These are phyloP conservation scores for Abramis brama DNA, from an alignment of 2,113 vertebrate genomes.

Conservation along the genomic window DNA sequence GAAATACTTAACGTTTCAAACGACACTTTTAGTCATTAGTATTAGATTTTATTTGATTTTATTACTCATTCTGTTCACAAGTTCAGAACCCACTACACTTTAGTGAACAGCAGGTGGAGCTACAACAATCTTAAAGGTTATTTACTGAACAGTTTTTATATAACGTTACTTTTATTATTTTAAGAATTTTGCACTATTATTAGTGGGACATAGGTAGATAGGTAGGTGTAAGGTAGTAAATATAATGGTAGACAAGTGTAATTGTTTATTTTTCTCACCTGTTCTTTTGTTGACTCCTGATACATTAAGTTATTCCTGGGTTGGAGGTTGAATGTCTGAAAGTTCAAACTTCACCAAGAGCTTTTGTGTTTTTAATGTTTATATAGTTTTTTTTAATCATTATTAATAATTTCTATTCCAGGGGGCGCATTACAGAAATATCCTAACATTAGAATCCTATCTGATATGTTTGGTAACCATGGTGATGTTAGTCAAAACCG, in stretches of 20 bases:
- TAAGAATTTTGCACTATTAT: neutral
- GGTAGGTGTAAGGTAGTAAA: neutral
- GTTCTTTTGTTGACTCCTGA: slow-evolving; percentile 18
- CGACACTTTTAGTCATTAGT: neutral
- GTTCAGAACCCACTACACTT: neutral
- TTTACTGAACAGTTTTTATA: neutral
- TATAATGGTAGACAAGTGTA: neutral
- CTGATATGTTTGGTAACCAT: too few species aligned
- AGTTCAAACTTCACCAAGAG: neutral
- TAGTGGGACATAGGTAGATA: neutral
- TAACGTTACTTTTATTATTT: neutral
- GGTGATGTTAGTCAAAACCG: too few species aligned
- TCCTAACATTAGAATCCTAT: too few species aligned
- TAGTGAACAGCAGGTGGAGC: slow-evolving; percentile 33
- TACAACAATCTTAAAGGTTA: neutral
- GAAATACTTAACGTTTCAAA: too few species aligned
- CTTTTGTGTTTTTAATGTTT: neutral
- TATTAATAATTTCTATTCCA: neutral
- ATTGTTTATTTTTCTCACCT: neutral
- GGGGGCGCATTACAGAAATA: too few species aligned
- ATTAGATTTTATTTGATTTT: neutral
- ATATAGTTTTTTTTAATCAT: neutral
- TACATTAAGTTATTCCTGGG: neutral
- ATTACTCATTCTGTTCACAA: neutral
- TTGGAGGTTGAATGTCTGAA: neutral